These are phyloP conservation scores for Formica aserva DNA, from an alignment of 2,888 invertebrate genomes.

Conservation along the genomic window DNA sequence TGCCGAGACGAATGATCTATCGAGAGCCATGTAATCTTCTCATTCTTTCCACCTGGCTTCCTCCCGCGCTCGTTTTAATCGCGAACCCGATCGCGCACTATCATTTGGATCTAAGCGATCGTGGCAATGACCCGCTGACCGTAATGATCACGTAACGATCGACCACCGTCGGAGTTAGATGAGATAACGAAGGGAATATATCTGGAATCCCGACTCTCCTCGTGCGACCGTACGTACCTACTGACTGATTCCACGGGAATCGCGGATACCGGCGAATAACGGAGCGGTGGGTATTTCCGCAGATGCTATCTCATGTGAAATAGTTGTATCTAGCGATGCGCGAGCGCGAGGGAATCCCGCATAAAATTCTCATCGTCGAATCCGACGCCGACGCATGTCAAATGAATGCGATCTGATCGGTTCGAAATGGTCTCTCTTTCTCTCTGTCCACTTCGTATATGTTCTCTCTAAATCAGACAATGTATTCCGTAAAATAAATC, in stretches of 20 bases:
- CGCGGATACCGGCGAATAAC: slow-evolving; percentile 55
- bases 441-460: background rate
- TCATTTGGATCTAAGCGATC: slow-evolving; percentile 81
- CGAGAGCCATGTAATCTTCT: slow-evolving; percentile 72
- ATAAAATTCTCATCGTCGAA: slow-evolving; percentile 44
- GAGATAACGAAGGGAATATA: slow-evolving; percentile 74
- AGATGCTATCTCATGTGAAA: slow-evolving; percentile 72
- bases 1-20: slow-evolving; percentile 47
- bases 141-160: slow-evolving; percentile 80
- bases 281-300: slow-evolving; percentile 60
- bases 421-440: slow-evolving; percentile 1
- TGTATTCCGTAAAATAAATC: slow-evolving; percentile 3
- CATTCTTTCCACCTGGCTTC: slow-evolving; percentile 60
- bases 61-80: slow-evolving; percentile 77
- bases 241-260: slow-evolving; percentile 68
- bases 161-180: slow-evolving; percentile 78
- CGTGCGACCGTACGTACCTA: slow-evolving; percentile 63
- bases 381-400: slow-evolving; percentile 27
- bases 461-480: background rate
- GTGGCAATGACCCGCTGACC: slow-evolving; percentile 83
- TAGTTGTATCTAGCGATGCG: slow-evolving; percentile 58
- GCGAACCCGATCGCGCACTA: slow-evolving; percentile 76
- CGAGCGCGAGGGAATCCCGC: slow-evolving; percentile 21
- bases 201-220: slow-evolving; percentile 65
- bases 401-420: slow-evolving; percentile 50